phyloP scores from a whole-genome alignment of 2,113 vertebrate genomes.

The Donacobius atricapilla region DNA sequence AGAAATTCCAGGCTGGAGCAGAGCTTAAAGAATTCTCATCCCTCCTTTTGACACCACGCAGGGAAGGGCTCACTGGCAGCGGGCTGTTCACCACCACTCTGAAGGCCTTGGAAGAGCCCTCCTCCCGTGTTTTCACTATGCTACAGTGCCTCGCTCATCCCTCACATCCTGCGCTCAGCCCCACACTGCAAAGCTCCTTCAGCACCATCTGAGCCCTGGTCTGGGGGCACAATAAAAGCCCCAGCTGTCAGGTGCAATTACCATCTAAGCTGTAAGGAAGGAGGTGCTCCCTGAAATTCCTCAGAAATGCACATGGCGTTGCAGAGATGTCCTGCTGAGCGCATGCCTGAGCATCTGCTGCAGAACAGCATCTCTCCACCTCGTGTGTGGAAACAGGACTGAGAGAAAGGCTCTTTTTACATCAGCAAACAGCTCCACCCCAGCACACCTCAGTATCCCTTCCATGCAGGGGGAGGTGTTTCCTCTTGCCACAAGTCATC shows the following conservation, averaged over 20 bases:
- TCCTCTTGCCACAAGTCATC: not conserved
- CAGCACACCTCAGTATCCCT: not conserved
- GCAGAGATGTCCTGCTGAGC: not conserved
- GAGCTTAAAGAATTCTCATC: not conserved
- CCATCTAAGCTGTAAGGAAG: fast-evolving
- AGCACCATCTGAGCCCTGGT: not conserved
- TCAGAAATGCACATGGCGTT: not conserved
- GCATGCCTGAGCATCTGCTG: not conserved
- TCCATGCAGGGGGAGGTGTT: not conserved
- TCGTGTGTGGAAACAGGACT: not conserved
- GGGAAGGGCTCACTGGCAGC: not conserved
- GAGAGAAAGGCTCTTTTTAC: not conserved
- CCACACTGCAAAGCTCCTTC: not conserved
- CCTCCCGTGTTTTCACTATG: not conserved
- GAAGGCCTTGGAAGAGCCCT: not conserved
- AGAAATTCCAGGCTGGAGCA: not conserved
- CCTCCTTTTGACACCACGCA: fast-evolving
- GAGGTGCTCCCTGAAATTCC: not conserved
- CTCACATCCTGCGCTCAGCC: not conserved
- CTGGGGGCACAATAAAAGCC: not conserved
- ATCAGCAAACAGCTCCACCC: not conserved
- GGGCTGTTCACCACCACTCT: not conserved
- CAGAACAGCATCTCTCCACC: not conserved
- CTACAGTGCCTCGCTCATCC: not conserved
- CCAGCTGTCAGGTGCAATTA: not conserved